Evolutionary conservation across 2,113 vertebrate genomes (phyloP), one percentile per base, ranked within the genome.

Genomic region (Podarcis raffonei): DNA sequence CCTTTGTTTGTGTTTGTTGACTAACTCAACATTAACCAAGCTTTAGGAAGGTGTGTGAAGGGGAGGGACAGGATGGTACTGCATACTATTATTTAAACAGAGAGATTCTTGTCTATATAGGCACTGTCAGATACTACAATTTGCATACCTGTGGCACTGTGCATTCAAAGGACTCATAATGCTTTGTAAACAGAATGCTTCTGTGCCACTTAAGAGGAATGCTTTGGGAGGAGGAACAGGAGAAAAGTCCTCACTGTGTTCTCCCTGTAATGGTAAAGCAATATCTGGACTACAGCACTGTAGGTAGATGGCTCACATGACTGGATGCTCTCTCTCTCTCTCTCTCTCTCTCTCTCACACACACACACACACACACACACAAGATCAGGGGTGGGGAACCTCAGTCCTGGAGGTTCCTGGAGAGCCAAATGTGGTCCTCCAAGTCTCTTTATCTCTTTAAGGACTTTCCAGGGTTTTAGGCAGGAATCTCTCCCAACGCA

Each of bases 111-210:
- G 69, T 84, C 66, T 66, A 18, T 62, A 18, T 68, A 90, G 22
- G 77, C 27, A 48, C 72, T 76, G 81, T 77, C 78, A 80, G 83
- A 79, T 89, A 82, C 83, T 48, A 90, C 88, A 72, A 84, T 84
- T 72, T 81, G 42, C 53, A 59, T 39, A 30, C 42, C 68, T 72
- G 35, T 20, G 77, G 11, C 72, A 18, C 6, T 0, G 48, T 84
- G 66, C 82, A 0, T 78, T 76, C 62, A 35, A 5, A 77, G 62
- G 80, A 65, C 72, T 87, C 80, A 81, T 91, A 87, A 83, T 4
- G 15, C 30, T 83, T 82, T 32, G 48, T 84, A 81, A 22, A 85
- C 78, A 11, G 23, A 18, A 71, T 57, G 69, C 65, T 90, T 12
- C 4, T 1, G 13, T 77, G 22, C 22, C 22, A 32, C 86, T 57